Percentiles rank a stretch among this genome's conserved stretches.
Conservation (phyloP, 2,113 vertebrate genomes). For the Lanius ludovicianus region DNA sequence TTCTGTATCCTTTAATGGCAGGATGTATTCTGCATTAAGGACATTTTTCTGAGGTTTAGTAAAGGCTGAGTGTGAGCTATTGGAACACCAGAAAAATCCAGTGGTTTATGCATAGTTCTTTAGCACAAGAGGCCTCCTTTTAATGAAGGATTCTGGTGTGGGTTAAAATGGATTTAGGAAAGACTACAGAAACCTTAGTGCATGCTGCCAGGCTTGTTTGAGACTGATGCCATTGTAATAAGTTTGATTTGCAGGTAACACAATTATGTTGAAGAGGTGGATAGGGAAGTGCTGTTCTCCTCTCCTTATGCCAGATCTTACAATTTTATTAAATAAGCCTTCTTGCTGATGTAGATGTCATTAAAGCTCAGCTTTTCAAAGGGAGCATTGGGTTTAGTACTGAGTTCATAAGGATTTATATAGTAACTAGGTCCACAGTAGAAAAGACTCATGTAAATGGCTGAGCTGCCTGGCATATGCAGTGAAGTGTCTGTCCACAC, state of each 20-base stretch:
- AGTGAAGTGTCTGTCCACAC: not conserved
- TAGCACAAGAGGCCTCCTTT: not conserved
- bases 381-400: not conserved
- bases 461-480: not conserved
- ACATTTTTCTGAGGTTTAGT: not conserved
- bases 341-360: not conserved
- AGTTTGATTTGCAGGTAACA: constrained; percentile 5
- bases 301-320: not conserved
- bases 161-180: not conserved
- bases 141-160: not conserved
- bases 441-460: not conserved
- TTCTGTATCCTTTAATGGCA: not conserved
- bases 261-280: not conserved
- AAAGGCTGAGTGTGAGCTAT: not conserved
- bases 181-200: constrained; percentile 13
- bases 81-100: not conserved
- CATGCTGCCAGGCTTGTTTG: not conserved
- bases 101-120: not conserved
- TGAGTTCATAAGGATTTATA: not conserved
- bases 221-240: not conserved
- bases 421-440: not conserved
- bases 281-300: not conserved
- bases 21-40: not conserved
- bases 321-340: not conserved
- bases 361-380: not conserved